Percentiles rank a stretch among this genome's conserved stretches.
These are phyloP conservation scores for Lasioglossum malachurum DNA, from an alignment of 2,888 invertebrate species.

Conservation along the genomic window DNA sequence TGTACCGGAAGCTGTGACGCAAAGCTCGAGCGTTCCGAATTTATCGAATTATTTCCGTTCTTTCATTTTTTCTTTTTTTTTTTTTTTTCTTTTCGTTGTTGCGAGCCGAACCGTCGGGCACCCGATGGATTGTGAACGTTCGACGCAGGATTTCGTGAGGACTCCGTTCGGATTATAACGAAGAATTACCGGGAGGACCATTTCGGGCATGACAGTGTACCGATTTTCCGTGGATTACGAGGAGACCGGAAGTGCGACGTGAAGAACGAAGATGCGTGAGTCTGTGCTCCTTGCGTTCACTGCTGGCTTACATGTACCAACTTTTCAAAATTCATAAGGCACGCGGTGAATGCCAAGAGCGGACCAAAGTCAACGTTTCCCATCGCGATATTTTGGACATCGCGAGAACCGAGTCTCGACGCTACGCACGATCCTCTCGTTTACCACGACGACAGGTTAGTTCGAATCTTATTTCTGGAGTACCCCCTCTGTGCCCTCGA, in stretches of 20 bases:
- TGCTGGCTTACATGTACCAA: slow-evolving; percentile 96
- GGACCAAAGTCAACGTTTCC: slow-evolving; percentile 87
- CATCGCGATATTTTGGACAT: neutral
- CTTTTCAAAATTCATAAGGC: slow-evolving; percentile 94
- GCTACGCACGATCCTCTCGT: neutral
- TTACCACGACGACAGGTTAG: slow-evolving; percentile 46
- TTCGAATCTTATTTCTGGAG: neutral
- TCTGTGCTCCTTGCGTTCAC: slow-evolving; percentile 96
- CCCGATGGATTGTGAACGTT: neutral
- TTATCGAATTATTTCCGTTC: neutral
- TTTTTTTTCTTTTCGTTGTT: neutral
- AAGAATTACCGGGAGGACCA: neutral
- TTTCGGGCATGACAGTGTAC: neutral
- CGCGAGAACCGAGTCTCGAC: neutral
- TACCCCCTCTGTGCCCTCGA: neutral
- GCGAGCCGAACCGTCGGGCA: neutral
- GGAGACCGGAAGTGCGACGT: slow-evolving; percentile 10
- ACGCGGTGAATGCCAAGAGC: slow-evolving; percentile 99
- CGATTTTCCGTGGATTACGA: neutral
- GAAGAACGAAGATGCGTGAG: slow-evolving; percentile 74
- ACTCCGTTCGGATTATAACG: neutral
- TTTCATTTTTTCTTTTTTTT: neutral
- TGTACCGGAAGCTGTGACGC: neutral
- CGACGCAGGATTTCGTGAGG: neutral
- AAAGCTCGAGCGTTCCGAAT: neutral